Evolutionary conservation across 92 coral and sea anemone species (phyloP).

Genomic region (Palythoa heliodiscus): DNA sequence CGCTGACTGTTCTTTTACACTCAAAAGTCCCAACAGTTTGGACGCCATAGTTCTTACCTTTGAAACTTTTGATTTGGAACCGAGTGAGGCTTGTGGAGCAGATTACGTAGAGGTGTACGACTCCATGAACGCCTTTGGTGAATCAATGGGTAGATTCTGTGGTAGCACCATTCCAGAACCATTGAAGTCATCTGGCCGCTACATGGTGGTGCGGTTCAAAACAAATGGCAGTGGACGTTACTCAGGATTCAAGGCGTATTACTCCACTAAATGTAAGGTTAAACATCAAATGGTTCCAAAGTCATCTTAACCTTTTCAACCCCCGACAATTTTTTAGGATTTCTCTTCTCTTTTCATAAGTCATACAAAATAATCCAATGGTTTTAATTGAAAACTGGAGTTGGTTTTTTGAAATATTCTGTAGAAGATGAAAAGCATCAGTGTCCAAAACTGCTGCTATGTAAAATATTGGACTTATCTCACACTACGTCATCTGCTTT

Average conservation of each 20-base stretch:
- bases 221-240: slow-evolving; percentile 57
- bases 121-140: slow-evolving; percentile 45
- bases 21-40: slow-evolving; percentile 48
- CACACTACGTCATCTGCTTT: too few relatives aligned
- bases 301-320: too few relatives aligned
- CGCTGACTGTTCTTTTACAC: slow-evolving; percentile 52
- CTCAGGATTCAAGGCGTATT: slow-evolving; percentile 77
- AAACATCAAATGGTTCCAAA: neutral
- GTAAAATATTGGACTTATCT: too few relatives aligned
- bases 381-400: too few relatives aligned
- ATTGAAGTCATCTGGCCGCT: slow-evolving; percentile 44
- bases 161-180: slow-evolving; percentile 59
- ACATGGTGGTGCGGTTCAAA: slow-evolving; percentile 58
- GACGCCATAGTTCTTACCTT: slow-evolving; percentile 59
- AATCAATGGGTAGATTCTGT: slow-evolving; percentile 64
- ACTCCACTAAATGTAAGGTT: slow-evolving; percentile 50
- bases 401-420: too few relatives aligned
- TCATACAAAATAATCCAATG: too few relatives aligned
- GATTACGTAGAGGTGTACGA: slow-evolving; percentile 73
- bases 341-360: too few relatives aligned
- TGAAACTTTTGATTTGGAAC: slow-evolving; percentile 54
- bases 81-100: slow-evolving; percentile 45
- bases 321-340: too few relatives aligned
- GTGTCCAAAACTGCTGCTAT: too few relatives aligned
- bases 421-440: too few relatives aligned